These are phyloP conservation scores for Drosophila pruinosa DNA, from an alignment of 1,140 invertebrate species.

Conservation along the genomic window DNA sequence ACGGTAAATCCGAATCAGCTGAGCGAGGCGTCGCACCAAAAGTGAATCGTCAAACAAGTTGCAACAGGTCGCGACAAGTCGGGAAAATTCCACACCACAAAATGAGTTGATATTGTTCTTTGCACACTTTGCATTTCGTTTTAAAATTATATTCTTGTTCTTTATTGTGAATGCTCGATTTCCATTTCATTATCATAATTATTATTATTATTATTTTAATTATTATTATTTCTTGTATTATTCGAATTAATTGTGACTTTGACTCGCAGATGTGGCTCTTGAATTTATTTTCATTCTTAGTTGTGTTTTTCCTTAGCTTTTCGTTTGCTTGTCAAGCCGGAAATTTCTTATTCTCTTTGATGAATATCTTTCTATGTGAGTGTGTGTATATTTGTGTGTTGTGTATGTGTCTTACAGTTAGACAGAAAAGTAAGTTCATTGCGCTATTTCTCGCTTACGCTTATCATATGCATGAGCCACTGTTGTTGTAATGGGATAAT, in stretches of 20 bases:
- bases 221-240: constrained; percentile 44
- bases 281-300: not conserved
- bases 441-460: not conserved
- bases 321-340: not conserved
- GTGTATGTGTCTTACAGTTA: not conserved
- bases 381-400: constrained; percentile 7
- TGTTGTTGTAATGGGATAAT: too few species aligned
- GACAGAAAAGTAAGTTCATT: constrained; percentile 5
- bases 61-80: constrained; percentile 15
- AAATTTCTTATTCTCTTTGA: constrained; percentile 12
- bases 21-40: constrained; percentile 1
- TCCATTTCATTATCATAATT: constrained; percentile 33
- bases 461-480: not conserved
- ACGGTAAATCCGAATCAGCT: constrained; percentile 58
- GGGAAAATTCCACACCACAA: not conserved
- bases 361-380: not conserved
- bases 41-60: constrained; percentile 2
- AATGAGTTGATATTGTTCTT: not conserved
- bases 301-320: not conserved
- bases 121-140: constrained; percentile 6
- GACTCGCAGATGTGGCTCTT: too few species aligned
- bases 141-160: constrained; percentile 70
- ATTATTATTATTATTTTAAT: constrained; percentile 34
- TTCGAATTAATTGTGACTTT: constrained; percentile 18
- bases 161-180: constrained; percentile 67